phyloP scores from a whole-genome alignment of 2,888 invertebrate genomes.

The Chrysodeixis includens region DNA sequence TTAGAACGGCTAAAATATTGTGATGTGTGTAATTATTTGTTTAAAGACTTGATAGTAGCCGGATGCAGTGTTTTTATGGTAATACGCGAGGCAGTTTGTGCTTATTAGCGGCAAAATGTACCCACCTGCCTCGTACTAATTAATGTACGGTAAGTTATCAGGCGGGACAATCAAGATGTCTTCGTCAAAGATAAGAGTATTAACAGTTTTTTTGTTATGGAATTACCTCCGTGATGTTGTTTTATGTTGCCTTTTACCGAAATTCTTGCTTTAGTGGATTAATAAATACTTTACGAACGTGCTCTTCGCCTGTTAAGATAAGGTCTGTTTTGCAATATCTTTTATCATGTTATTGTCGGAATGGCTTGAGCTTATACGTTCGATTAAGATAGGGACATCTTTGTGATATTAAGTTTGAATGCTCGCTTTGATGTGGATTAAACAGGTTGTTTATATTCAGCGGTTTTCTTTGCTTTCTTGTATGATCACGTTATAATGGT shows the following conservation, averaged over 20 bases:
- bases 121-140: constrained; percentile 36
- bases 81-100: constrained; percentile 34
- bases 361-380: background rate
- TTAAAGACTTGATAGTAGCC: constrained; percentile 15
- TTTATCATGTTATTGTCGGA: constrained; percentile 19
- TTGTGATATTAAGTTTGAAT: constrained; percentile 5
- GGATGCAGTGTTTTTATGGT: constrained; percentile 43
- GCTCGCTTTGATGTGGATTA: constrained; percentile 10
- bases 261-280: constrained; percentile 17
- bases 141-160: constrained; percentile 39
- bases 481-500: background rate
- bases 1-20: constrained; percentile 10
- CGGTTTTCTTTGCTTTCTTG: constrained; percentile 9
- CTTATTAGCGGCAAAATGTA: constrained; percentile 42
- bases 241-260: constrained; percentile 18
- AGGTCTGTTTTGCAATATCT: constrained; percentile 13
- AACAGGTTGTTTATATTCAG: constrained; percentile 21
- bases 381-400: constrained; percentile 23
- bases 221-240: constrained; percentile 11
- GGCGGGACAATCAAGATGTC: constrained; percentile 42
- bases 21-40: constrained; percentile 26
- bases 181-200: constrained; percentile 39
- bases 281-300: constrained; percentile 14
- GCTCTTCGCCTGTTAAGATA: constrained; percentile 20
- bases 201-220: constrained; percentile 33